These are phyloP conservation scores for Siniperca chuatsi DNA, from an alignment of 2,113 vertebrate species.

Conservation along the genomic window DNA sequence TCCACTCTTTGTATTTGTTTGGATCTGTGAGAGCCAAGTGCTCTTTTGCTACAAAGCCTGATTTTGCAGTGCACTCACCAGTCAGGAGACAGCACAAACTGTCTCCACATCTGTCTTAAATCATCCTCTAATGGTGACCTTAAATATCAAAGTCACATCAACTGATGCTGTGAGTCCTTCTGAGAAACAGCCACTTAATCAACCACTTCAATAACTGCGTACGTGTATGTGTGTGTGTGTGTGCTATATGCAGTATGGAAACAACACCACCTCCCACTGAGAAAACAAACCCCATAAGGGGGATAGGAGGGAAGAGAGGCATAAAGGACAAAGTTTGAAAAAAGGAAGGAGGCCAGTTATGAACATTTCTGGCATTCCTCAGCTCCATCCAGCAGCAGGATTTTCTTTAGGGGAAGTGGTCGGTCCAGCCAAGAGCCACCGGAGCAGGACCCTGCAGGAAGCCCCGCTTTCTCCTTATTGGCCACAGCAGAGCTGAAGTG, in stretches of 20 bases:
- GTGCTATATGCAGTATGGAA: conserved; percentile 9
- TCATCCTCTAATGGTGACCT: conserved; percentile 51
- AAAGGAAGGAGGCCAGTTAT: conserved; percentile 48
- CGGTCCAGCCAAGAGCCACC: conserved; percentile 52
- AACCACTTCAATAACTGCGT: conserved; percentile 19
- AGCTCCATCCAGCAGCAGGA: conserved; percentile 61
- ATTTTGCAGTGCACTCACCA: neutral
- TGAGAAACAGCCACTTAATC: conserved; percentile 41
- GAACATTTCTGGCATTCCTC: conserved; percentile 77
- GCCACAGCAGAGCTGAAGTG: conserved; percentile 31
- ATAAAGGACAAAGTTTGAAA: conserved; percentile 33
- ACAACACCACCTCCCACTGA: conserved; percentile 32
- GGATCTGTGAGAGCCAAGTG: conserved; percentile 28
- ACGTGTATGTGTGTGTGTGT: neutral
- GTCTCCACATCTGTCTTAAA: conserved; percentile 50
- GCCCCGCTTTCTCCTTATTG: conserved; percentile 44
- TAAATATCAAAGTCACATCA: conserved; percentile 48
- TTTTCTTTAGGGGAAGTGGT: conserved; percentile 72
- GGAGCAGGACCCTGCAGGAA: conserved; percentile 53
- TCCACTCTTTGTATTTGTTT: conserved; percentile 44
- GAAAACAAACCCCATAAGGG: conserved; percentile 40
- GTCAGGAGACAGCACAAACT: conserved; percentile 6
- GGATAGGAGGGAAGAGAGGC: conserved; percentile 24
- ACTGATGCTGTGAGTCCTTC: conserved; percentile 19
- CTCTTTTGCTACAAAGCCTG: neutral